phyloP scores from a whole-genome alignment of 1,140 invertebrate genomes.

The Eubasilissa regina region DNA sequence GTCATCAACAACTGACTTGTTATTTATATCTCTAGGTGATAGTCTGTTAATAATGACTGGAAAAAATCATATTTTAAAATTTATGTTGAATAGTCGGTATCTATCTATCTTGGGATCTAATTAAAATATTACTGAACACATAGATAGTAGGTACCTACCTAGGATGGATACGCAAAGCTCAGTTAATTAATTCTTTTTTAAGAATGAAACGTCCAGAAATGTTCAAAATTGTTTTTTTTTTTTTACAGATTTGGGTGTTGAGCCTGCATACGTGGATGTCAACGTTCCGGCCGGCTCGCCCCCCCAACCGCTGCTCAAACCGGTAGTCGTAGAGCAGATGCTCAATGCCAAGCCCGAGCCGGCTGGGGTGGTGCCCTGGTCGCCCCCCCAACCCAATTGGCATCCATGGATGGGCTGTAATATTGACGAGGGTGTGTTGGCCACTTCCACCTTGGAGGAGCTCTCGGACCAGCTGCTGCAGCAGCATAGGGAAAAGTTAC shows the following conservation, averaged over 20 bases:
- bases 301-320: conserved; percentile 43
- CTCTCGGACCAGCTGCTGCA: conserved; percentile 85
- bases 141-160: too few relatives aligned
- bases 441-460: conserved; percentile 83
- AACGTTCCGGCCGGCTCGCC: conserved; percentile 9
- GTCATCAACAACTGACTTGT: too few relatives aligned
- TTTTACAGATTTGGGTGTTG: conserved; percentile 27
- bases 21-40: too few relatives aligned
- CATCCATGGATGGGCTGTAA: conserved; percentile 92
- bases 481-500: conserved; percentile 76
- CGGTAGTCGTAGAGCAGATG: conserved; percentile 62
- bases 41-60: too few relatives aligned
- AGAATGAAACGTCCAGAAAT: too few relatives aligned
- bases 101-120: too few relatives aligned
- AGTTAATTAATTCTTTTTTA: too few relatives aligned
- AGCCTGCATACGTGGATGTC: conserved; percentile 14
- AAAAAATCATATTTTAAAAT: too few relatives aligned
- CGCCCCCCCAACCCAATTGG: conserved; percentile 95
- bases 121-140: too few relatives aligned
- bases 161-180: too few relatives aligned
- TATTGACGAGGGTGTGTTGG: conserved; percentile 92
- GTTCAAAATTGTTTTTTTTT: too few relatives aligned
- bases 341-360: conserved; percentile 67
- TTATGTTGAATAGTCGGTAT: too few relatives aligned
- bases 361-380: conserved; percentile 92